Conservation (phyloP, 2,113 vertebrate species). For the Poecilia latipinna region DNA sequence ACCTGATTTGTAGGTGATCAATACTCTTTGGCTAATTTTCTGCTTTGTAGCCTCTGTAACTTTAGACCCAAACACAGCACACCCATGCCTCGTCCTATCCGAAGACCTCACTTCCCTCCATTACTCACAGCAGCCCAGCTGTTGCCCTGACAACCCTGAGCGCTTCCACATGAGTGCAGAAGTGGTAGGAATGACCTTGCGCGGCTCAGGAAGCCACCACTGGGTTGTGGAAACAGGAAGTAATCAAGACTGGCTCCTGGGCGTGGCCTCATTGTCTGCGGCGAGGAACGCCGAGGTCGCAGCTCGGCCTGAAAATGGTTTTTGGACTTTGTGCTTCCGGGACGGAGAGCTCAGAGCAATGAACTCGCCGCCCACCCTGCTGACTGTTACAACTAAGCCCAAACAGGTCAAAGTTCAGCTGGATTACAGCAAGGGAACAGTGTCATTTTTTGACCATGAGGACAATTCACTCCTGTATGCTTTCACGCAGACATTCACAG, state of each 20-base stretch:
- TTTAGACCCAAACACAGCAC: constrained; percentile 80
- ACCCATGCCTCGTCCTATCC: constrained; percentile 80
- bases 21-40: constrained; percentile 23
- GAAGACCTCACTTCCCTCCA: constrained; percentile 75
- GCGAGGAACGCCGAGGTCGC: constrained; percentile 59
- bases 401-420: constrained; percentile 72
- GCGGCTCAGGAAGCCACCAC: constrained; percentile 70
- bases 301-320: constrained; percentile 78
- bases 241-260: constrained; percentile 81
- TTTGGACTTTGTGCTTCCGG: constrained; percentile 80
- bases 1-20: not conserved
- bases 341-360: constrained; percentile 75
- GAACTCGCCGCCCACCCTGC: constrained; percentile 62
- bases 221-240: constrained; percentile 78
- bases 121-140: constrained; percentile 51
- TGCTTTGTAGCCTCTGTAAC: constrained; percentile 73
- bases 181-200: constrained; percentile 61
- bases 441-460: constrained; percentile 66
- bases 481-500: constrained; percentile 69
- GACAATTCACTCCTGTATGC: constrained; percentile 59
- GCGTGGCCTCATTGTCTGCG: constrained; percentile 71
- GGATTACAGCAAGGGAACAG: constrained; percentile 70
- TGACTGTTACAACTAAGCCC: constrained; percentile 53
- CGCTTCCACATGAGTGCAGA: constrained; percentile 80
- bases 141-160: constrained; percentile 78